Evolutionary conservation across 53 echinoderm and acorn worm species (phyloP).

Genomic region (Patiria pectinifera): DNA sequence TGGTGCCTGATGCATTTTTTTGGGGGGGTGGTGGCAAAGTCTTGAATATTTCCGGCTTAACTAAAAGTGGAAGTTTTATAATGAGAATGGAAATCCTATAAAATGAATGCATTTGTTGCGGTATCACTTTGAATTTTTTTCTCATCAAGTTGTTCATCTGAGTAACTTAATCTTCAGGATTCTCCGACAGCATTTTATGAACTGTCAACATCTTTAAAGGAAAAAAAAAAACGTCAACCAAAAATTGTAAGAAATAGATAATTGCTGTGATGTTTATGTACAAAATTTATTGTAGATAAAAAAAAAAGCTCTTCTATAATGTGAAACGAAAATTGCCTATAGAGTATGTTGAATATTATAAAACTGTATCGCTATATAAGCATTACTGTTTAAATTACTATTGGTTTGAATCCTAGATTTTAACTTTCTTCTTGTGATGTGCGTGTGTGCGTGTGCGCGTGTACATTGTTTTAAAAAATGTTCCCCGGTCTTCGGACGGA

Average conservation of each 20-base stretch:
- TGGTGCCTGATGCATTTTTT: too few relatives aligned
- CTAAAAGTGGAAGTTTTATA: too few relatives aligned
- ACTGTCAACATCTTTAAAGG: neutral
- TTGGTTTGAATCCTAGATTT: conserved; percentile 1
- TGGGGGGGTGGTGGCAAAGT: too few relatives aligned
- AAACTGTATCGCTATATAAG: neutral
- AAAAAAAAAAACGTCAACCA: conserved; percentile 24
- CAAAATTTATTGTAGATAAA: conserved; percentile 50
- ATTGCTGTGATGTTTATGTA: conserved; percentile 54
- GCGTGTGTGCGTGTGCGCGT: conserved; percentile 24
- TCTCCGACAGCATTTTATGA: neutral
- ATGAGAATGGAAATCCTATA: too few relatives aligned
- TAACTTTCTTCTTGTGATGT: conserved; percentile 13
- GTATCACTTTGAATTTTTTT: neutral
- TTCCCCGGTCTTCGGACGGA: neutral
- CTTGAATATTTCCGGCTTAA: too few relatives aligned
- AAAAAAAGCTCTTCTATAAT: conserved; percentile 5
- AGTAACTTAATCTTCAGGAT: neutral
- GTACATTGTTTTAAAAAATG: neutral
- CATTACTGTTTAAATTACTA: conserved; percentile 9
- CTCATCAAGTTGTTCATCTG: neutral
- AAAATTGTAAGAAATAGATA: neutral
- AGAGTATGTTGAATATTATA: conserved; percentile 23
- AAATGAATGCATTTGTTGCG: too few relatives aligned
- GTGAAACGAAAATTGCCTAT: neutral